Conservation (phyloP, 1,140 invertebrate genomes). For the Drosophila micromelanica region DNA sequence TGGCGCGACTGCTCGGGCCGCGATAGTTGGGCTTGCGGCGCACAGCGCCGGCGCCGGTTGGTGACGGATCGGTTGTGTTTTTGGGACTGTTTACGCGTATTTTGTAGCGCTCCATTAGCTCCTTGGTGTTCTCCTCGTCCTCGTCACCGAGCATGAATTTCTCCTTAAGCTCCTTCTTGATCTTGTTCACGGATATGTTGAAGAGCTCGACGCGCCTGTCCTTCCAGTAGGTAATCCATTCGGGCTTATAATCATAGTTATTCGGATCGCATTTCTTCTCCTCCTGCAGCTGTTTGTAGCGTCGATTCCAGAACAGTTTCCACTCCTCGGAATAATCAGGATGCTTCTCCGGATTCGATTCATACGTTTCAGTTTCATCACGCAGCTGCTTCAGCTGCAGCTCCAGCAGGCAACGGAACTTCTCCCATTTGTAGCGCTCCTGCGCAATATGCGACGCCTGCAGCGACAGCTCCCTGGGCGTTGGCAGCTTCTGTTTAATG, state of each 20-base stretch:
- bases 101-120: slow-evolving; percentile 76
- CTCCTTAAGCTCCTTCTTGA: slow-evolving; percentile 85
- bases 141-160: slow-evolving; percentile 85
- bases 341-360: slow-evolving; percentile 94
- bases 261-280: slow-evolving; percentile 90
- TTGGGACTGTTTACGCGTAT: slow-evolving; percentile 57
- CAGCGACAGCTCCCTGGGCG: slow-evolving; percentile 76
- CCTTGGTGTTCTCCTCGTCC: slow-evolving; percentile 74
- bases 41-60: neutral
- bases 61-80: neutral
- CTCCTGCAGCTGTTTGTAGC: slow-evolving; percentile 91
- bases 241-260: slow-evolving; percentile 93
- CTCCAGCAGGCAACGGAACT: slow-evolving; percentile 84
- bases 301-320: slow-evolving; percentile 93
- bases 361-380: slow-evolving; percentile 88
- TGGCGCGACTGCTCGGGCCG: slow-evolving; percentile 32
- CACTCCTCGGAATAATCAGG: slow-evolving; percentile 93
- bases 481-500: slow-evolving; percentile 55
- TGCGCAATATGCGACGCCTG: slow-evolving; percentile 77
- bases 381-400: slow-evolving; percentile 85
- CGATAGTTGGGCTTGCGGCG: slow-evolving; percentile 60
- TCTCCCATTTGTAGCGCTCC: slow-evolving; percentile 86
- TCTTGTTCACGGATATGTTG: slow-evolving; percentile 84
- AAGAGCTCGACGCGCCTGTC: slow-evolving; percentile 91
- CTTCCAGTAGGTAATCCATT: slow-evolving; percentile 94